Evolutionary conservation across 2,888 invertebrate species (phyloP), one percentile per base, ranked within the genome.

Genomic region (Blastobasis lacticolella): DNA sequence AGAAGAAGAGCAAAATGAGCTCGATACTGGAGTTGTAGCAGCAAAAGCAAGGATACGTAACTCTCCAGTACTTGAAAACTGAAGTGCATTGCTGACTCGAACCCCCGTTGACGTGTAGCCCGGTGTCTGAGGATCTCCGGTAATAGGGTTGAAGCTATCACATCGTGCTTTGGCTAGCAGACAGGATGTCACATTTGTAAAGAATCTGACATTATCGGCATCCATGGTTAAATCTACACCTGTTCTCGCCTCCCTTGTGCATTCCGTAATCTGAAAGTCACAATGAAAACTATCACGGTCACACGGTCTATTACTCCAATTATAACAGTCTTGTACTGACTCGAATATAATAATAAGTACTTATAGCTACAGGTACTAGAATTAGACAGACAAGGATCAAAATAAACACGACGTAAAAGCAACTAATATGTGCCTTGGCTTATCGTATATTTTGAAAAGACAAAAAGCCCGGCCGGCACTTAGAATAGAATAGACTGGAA

Each of bases 111-210:
- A 73, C 50, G 86, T 76, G 51, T 87, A 79, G 4, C 83, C 84
- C 38, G 89, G 89, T 42, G 88, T 83, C 73, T 91, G 91, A 4
- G 89, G 73, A 53, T 90, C 90, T 9, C 92, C 92, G 1, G 92
- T 92, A 51, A 92, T 91, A 4, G 92, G 92, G 70, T 92, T 92
- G 66, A 83, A 90, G 1, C 82, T 75, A 47, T 90, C 86, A 73
- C 92, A 93, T 50, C 92, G 85, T 1, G 91, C 76, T 64, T 89
- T 90, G 0, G 92, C 91, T 53, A 93, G 71, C 55, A 93, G 88
- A 67, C 92, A 92, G 7, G 92, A 90, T 4, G 92, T 92, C 40
- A 92, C 90, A 67, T 93, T 92, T 38, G 89, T 90, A 64, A 82
- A 91, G 63, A 90, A 89, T 40, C 78, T 67, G n/a, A 90, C 77